These are phyloP conservation scores for Himalopsyche phryganea DNA, from an alignment of 1,140 invertebrate genomes.

Conservation along the genomic window DNA sequence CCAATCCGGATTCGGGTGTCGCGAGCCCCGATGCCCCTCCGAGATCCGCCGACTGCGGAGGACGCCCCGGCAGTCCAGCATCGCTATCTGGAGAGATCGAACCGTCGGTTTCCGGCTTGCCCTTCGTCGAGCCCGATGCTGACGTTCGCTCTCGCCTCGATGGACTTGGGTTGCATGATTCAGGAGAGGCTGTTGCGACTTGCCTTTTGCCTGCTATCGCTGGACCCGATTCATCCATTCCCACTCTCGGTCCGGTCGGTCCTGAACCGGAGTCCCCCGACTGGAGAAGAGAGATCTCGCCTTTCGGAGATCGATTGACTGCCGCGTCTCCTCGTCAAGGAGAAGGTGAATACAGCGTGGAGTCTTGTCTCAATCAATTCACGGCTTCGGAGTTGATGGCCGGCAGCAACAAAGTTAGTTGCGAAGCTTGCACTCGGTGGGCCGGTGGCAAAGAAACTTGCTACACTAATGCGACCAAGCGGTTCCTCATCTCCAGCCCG, in stretches of 20 bases:
- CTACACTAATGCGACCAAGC: constrained; percentile 87
- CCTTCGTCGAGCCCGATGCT: constrained; percentile 55
- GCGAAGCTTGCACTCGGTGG: constrained; percentile 82
- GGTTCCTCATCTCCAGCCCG: constrained; percentile 84
- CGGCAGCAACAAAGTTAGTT: constrained; percentile 89
- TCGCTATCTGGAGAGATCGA: constrained; percentile 21
- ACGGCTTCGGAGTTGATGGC: constrained; percentile 84
- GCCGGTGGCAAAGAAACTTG: constrained; percentile 70
- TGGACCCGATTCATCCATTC: not conserved
- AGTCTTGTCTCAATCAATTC: constrained; percentile 89
- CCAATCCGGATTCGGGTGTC: constrained; percentile 54
- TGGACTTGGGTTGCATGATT: constrained; percentile 24
- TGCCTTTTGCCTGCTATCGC: no score
- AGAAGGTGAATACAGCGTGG: constrained; percentile 76
- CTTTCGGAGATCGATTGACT: constrained; percentile 43
- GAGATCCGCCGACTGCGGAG: constrained; percentile 41
- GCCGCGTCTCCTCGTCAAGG: constrained; percentile 64
- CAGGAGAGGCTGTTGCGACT: not conserved
- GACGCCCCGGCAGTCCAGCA: constrained; percentile 50
- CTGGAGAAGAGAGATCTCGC: constrained; percentile 19
- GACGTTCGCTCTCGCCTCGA: constrained; percentile 49
- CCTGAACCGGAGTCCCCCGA: constrained; percentile 20
- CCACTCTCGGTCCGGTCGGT: not conserved
- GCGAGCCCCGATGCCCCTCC: constrained; percentile 48
- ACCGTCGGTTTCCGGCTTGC: constrained; percentile 54